Base-by-base conservation (phyloP, 53 echinoderm and acorn worm species). In the Apostichopus leukothele region DNA sequence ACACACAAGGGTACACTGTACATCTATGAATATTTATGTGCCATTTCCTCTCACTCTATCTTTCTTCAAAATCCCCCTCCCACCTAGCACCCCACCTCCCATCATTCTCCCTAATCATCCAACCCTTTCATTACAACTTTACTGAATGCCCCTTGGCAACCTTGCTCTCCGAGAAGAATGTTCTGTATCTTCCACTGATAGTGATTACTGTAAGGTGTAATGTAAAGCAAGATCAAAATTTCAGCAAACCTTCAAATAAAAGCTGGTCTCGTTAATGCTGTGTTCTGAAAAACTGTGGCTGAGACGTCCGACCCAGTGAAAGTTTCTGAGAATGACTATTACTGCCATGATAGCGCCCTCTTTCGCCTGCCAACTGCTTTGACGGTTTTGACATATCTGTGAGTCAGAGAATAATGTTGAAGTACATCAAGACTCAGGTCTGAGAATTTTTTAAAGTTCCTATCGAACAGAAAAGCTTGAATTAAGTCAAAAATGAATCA, bases 331-430 rank as follows among this genome's bases (percentile, higher is more conserved):
- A 16, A 95, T 80, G 10, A 90, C 86, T 55, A 89, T 97, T n/a
- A 95, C 94, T 5, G 93, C 95, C 97, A 95, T 95, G n/a, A 94
- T 61, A 9, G 97, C 94, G 16, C 97, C 97, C 90, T 97, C 97
- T 89, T 94, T 83, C n/a, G 92, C 87, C 92, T 97, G 97, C 97
- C 97, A 97, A 26, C 87, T 92, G 90, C 93, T 97, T 7, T 91
- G 91, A 25, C 77, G 86, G 80, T 75, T 86, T 84, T 90, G 88
- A 86, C 97, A 97, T 52, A 97, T 95, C 97, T 97, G 87, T 67
- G 59, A 94, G 23, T 27, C 6, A 66, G 50, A 66, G 39, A 26
- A 12, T 5, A 55, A 89, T 60, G 25, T 75, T 39, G 4, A 25
- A 75, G 4, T 18, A 75, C 39, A 16, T 75, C 21, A 19, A 75